Base-by-base conservation (phyloP, 1,140 invertebrate genomes). In the Lysiphlebus fabarum region DNA sequence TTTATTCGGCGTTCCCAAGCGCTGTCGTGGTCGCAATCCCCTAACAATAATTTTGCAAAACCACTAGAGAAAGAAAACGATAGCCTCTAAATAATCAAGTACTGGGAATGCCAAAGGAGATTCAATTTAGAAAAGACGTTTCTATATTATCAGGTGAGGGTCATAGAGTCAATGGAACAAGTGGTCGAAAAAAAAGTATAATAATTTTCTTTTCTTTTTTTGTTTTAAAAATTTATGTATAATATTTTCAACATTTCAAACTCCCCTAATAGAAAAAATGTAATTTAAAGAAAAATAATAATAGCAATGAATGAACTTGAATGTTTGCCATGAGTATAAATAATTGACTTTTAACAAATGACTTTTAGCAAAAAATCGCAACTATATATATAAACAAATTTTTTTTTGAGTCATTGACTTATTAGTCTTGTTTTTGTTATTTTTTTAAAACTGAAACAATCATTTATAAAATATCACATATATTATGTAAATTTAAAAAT, bases 11-110 rank as follows among this genome's bases (percentile, higher is more conserved):
- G 36, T 54, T 6, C 14, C 42, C 61, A 64, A 67, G 63, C 58
- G 55, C 51, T 55, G 59, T 65, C 65, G 45, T 48, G 36, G 42
- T 49, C n/a, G 37, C 69, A 68, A 72, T 72, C 67, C 65, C 67
- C 62, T 68, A 71, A 74, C 66, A 68, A 73, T 72, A 75, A 75
- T 74, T 73, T 70, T 73, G 65, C 67, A 70, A 73, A 26, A 74
- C 69, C 67, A 69, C 66, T 66, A 59, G 62, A 51, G 49, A 38
- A 36, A 63, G 66, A 62, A 70, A 70, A 26, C 2, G 11, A 63
- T 64, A 65, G 64, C 63, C 63, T 62, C 59, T 73, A 70, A 74
- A 72, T 73, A 75, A 75, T 72, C 66, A 72, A 74, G 59, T 44
- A 67, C 49, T 62, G 56, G 50, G 41, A 45, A 59, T 38, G 55